These are phyloP conservation scores for Syrmaticus mikado DNA, from an alignment of 2,113 vertebrate species.

Conservation along the genomic window DNA sequence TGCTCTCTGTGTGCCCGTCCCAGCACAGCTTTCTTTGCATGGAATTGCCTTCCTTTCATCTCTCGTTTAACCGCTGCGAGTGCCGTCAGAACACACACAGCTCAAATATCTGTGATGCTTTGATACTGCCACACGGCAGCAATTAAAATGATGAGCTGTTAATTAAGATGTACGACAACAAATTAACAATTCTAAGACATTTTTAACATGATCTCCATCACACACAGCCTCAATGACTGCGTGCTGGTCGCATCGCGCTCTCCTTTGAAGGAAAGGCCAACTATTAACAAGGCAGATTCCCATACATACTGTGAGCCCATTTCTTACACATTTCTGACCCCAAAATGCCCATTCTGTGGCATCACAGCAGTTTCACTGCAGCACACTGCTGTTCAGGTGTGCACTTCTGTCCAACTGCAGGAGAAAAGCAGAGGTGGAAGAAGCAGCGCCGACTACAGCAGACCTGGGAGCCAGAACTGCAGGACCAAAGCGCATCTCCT, in stretches of 20 bases:
- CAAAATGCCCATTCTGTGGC: accelerated
- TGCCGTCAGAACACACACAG: neutral
- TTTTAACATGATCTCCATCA: conserved; percentile 16
- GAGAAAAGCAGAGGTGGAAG: neutral
- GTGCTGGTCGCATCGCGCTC: neutral
- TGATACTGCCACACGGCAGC: conserved; percentile 8
- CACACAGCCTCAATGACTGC: conserved; percentile 2
- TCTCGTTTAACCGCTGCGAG: neutral
- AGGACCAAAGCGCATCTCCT: neutral
- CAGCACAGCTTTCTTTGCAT: accelerated
- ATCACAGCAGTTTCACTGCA: neutral
- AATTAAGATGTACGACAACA: conserved; percentile 25
- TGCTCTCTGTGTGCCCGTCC: neutral
- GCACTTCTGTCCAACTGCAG: neutral
- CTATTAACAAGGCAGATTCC: neutral
- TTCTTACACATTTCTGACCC: neutral
- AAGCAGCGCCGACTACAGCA: neutral
- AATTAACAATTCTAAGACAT: neutral
- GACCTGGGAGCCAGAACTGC: accelerated
- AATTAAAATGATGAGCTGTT: conserved; percentile 6
- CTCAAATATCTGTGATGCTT: neutral
- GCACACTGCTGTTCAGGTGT: neutral
- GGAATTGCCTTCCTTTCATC: neutral
- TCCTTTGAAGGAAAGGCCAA: neutral
- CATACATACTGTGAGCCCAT: neutral